Conservation (phyloP, 2,888 invertebrate species). For the Campaea margaritaria region DNA sequence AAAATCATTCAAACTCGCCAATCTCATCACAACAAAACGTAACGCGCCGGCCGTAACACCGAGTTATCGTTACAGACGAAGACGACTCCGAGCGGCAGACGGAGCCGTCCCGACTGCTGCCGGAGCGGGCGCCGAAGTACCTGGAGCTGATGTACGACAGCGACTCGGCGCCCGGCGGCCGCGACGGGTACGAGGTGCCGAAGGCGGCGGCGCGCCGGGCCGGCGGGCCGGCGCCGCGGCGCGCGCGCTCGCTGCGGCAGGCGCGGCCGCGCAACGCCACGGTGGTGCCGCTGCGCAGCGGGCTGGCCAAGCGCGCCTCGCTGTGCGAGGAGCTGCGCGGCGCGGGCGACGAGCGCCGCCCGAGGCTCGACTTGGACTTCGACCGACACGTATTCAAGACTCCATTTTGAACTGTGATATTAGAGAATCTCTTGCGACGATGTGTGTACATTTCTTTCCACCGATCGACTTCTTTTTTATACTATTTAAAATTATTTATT, state of each 20-base stretch:
- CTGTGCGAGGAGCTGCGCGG: conserved; percentile 62
- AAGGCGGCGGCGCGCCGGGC: conserved; percentile 74
- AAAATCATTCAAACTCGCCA: too few relatives aligned
- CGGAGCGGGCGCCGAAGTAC: conserved; percentile 85
- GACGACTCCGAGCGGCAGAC: conserved; percentile 72
- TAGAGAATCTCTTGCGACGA: conserved; percentile 50
- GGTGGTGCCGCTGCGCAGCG: conserved; percentile 72
- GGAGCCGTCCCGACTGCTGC: conserved; percentile 74
- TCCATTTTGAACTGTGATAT: conserved; percentile 81
- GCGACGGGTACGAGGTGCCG: conserved; percentile 88
- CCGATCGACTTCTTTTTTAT: conserved; percentile 61
- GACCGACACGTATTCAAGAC: conserved; percentile 74
- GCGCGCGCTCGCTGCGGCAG: conserved; percentile 69
- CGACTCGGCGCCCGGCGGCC: conserved; percentile 66
- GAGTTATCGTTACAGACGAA: conserved; percentile 61
- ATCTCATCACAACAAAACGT: too few relatives aligned
- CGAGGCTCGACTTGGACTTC: conserved; percentile 51
- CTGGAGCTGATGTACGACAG: conserved; percentile 88
- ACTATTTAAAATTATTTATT: conserved; percentile 75
- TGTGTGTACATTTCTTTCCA: conserved; percentile 64
- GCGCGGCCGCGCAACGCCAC: conserved; percentile 75
- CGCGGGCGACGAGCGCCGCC: conserved; percentile 47
- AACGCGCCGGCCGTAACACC: neutral
- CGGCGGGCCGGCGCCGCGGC: conserved; percentile 65
- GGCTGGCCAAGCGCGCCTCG: conserved; percentile 69